A percentile compares a stretch with the other conserved stretches of the same genome.
phyloP scores from a whole-genome alignment of 2,888 invertebrate species.

The Acheta domesticus region DNA sequence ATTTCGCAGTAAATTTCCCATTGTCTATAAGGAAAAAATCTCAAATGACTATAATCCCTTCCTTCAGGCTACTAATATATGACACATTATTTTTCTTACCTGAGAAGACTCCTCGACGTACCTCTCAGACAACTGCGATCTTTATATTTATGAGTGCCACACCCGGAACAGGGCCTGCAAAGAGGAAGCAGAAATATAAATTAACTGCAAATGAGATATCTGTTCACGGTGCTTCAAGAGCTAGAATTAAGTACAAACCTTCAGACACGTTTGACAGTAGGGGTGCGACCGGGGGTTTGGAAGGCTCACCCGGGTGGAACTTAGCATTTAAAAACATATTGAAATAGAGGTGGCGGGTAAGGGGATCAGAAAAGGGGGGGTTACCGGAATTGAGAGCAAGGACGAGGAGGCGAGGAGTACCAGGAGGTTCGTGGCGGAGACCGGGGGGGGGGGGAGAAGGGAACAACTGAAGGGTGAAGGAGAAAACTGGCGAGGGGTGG shows the following conservation, averaged over 20 bases:
- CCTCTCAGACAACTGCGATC: neutral
- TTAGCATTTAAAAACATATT: slow-evolving; percentile 1
- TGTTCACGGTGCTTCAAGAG: neutral
- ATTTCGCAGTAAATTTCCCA: neutral
- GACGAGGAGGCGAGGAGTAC: neutral
- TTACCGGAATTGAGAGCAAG: neutral
- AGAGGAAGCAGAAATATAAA: neutral
- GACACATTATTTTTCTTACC: neutral
- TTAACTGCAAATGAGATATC: neutral
- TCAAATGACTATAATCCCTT: neutral
- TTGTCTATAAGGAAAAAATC: neutral
- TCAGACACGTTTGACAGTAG: neutral
- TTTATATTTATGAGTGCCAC: neutral
- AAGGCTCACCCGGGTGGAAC: neutral
- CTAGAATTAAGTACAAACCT: neutral
- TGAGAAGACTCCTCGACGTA: too few relatives aligned
- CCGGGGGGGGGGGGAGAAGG: neutral
- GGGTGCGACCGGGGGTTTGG: neutral
- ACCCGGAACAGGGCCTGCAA: neutral
- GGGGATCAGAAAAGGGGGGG: neutral
- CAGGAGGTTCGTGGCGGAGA: neutral
- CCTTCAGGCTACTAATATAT: neutral
- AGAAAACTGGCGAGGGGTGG: too few relatives aligned
- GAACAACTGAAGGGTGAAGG: neutral
- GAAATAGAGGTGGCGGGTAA: neutral